These are phyloP conservation scores for Bovichtus variegatus DNA, from an alignment of 2,797 vertebrate genomes.

Conservation along the genomic window DNA sequence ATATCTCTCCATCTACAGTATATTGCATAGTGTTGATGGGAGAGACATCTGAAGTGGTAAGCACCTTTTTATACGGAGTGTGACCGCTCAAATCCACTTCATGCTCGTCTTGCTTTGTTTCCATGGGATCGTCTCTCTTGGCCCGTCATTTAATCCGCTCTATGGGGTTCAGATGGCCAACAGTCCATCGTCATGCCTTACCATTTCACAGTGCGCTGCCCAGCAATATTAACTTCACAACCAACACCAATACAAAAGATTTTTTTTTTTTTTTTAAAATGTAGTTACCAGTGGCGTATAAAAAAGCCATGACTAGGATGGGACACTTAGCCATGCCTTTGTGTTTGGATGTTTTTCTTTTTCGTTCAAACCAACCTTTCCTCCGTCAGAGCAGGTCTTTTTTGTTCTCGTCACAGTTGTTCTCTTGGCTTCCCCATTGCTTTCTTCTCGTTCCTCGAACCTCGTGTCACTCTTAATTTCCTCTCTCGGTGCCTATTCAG, in stretches of 20 bases:
- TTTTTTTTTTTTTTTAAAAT: conserved; percentile 17
- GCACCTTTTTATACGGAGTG: conserved; percentile 22
- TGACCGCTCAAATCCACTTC: background rate
- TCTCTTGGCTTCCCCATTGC: conserved; percentile 16
- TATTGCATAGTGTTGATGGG: conserved; percentile 62
- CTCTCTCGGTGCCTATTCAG: conserved; percentile 68
- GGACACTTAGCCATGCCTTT: conserved; percentile 17
- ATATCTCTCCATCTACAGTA: conserved; percentile 52
- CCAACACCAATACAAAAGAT: conserved; percentile 57
- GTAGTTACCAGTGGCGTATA: conserved; percentile 44
- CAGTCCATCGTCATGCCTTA: conserved; percentile 29
- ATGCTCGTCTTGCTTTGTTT: conserved; percentile 23
- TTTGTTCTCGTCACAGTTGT: conserved; percentile 22
- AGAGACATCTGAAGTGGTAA: conserved; percentile 37
- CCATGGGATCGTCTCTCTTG: conserved; percentile 5
- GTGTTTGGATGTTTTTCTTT: conserved; percentile 20
- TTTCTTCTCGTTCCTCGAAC: background rate
- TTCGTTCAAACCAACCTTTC: conserved; percentile 30
- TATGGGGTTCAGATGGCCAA: conserved; percentile 11
- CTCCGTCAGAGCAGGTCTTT: conserved; percentile 9
- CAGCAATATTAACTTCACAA: conserved; percentile 62
- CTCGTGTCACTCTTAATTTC: background rate
- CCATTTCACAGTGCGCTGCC: conserved; percentile 48
- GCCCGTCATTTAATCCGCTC: conserved; percentile 6
- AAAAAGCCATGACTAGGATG: conserved; percentile 32